Evolutionary conservation across 2,888 invertebrate genomes (phyloP).

Genomic region (Lasius fuliginosus): DNA sequence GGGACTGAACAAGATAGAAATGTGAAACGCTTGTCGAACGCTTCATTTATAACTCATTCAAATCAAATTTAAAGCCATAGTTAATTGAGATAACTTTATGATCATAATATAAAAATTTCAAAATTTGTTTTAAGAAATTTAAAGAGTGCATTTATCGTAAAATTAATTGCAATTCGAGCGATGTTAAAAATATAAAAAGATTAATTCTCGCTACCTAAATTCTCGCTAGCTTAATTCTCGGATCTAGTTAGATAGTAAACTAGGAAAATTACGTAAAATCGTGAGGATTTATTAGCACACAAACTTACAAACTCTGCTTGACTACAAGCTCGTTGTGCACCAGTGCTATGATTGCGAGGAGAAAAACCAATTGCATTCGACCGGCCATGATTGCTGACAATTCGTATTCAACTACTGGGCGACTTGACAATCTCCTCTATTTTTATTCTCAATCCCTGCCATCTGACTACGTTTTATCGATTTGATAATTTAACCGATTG

Average conservation of each 20-base stretch:
- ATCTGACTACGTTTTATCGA: slow-evolving; percentile 60
- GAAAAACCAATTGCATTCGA: slow-evolving; percentile 20
- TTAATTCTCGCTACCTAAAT: background rate
- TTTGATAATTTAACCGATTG: background rate
- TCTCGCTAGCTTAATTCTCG: background rate
- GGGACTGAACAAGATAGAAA: slow-evolving; percentile 1
- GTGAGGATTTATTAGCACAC: background rate
- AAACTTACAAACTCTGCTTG: background rate
- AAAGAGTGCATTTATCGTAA: background rate
- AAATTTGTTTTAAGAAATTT: background rate
- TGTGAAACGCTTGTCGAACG: background rate
- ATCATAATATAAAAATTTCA: background rate
- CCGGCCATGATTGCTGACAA: slow-evolving; percentile 43
- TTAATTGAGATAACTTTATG: background rate
- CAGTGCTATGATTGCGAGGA: slow-evolving; percentile 52
- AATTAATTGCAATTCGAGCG: background rate
- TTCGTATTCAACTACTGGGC: background rate
- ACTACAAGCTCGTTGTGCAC: background rate
- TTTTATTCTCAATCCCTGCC: slow-evolving; percentile 57
- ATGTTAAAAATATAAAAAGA: background rate
- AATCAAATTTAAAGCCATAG: background rate
- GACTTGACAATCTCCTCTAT: slow-evolving; percentile 25
- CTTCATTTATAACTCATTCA: background rate
- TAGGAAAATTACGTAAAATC: background rate
- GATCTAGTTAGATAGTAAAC: background rate